These are phyloP conservation scores for Lasioglossum zephyrum DNA, from an alignment of 2,888 invertebrate species.

Conservation along the genomic window DNA sequence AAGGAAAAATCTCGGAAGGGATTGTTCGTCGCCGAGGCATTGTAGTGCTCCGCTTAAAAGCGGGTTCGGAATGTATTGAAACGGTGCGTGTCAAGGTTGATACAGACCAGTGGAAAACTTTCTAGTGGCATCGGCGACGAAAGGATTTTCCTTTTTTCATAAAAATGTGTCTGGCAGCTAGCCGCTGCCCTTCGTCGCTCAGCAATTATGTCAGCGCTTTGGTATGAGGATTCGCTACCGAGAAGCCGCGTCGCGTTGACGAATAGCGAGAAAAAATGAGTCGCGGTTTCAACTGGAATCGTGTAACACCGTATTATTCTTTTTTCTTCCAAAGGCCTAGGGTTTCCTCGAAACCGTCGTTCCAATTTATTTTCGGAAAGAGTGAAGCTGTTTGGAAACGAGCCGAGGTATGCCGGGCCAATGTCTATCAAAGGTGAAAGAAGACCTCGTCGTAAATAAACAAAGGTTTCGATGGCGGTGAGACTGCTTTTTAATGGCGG, in stretches of 20 bases:
- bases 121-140: background rate
- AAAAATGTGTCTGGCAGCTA: constrained; percentile 29
- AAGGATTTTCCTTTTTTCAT: constrained; percentile 13
- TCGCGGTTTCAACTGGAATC: constrained; percentile 17
- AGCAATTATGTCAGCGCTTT: constrained; percentile 42
- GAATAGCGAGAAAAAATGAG: constrained; percentile 50
- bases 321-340: background rate
- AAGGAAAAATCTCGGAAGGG: background rate
- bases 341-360: background rate
- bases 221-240: constrained; percentile 53
- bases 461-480: background rate
- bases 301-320: background rate
- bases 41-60: background rate
- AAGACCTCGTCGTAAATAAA: constrained; percentile 21
- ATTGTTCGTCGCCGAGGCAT: background rate
- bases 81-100: background rate
- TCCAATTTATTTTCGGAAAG: background rate
- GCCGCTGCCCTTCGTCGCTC: constrained; percentile 42
- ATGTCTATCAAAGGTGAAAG: constrained; percentile 30
- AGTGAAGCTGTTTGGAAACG: constrained; percentile 19
- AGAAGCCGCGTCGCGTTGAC: constrained; percentile 46
- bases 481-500: background rate
- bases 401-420: background rate
- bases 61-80: background rate
- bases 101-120: constrained; percentile 8